Evolutionary conservation across 2,797 vertebrate genomes (phyloP).

Genomic region (Microctenopoma lineatum): DNA sequence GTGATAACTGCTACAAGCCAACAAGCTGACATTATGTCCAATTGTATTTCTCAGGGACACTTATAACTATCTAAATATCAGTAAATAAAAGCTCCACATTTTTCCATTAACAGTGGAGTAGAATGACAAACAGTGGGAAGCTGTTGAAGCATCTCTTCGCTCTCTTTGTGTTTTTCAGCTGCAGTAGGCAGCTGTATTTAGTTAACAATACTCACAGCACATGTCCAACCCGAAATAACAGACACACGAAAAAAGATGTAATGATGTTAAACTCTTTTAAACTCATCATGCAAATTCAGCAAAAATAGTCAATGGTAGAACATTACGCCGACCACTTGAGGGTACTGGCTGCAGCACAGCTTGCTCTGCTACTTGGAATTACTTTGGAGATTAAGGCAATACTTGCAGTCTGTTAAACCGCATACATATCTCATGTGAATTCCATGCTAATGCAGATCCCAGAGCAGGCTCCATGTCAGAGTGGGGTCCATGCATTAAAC

Average conservation of each 20-base stretch:
- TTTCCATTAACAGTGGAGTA: too few species aligned
- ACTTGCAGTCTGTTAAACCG: slow-evolving; percentile 25
- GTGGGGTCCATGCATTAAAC: slow-evolving; percentile 64
- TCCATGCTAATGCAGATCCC: slow-evolving; percentile 37
- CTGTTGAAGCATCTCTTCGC: too few species aligned
- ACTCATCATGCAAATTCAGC: slow-evolving; percentile 18
- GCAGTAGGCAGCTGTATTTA: too few species aligned
- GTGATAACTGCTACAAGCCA: too few species aligned
- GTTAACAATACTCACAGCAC: too few species aligned
- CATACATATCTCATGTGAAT: slow-evolving; percentile 44
- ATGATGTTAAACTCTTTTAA: slow-evolving; percentile 8
- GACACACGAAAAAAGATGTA: background rate
- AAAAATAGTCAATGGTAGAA: slow-evolving; percentile 20
- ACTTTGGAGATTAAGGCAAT: slow-evolving; percentile 29
- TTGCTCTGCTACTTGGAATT: slow-evolving; percentile 18
- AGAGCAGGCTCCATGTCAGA: slow-evolving; percentile 23
- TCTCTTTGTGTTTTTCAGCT: too few species aligned
- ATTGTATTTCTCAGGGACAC: too few species aligned
- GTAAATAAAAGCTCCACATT: too few species aligned
- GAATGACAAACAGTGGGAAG: too few species aligned
- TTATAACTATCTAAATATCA: too few species aligned
- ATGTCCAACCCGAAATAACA: too few species aligned
- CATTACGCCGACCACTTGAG: slow-evolving; percentile 8
- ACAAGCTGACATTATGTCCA: too few species aligned
- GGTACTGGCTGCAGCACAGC: slow-evolving; percentile 5